Base-by-base conservation (phyloP, 2,888 invertebrate species). In the Hermaeophaga mercurialis region DNA sequence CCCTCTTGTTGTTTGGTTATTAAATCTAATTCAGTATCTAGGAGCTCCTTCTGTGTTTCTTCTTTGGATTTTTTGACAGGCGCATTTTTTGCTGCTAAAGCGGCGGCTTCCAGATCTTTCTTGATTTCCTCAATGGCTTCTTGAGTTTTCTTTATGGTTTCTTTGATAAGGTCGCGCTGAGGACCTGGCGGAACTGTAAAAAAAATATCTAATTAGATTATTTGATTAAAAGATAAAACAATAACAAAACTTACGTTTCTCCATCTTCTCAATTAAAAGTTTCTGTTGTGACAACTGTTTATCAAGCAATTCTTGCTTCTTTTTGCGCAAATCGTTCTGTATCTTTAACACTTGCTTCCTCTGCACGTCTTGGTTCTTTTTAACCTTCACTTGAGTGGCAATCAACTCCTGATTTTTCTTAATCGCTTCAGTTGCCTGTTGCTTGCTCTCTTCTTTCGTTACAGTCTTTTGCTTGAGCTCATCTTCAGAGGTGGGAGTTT, bases 201-300 rank as follows among this genome's bases (percentile, higher is more conserved):
- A 49, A 56, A 56, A n/a, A 22, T 36, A 44, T 79, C 24, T n/a
- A 26, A 46, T 17, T 47, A 15, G 38, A 39, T 3, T 26, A 38
- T 3, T 38, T n/a, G n/a, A 38, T 12, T 12, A 9, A n/a, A n/a
- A n/a, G n/a, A n/a, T n/a, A n/a, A n/a, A n/a, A n/a, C n/a, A 19
- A 33, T 8, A 48, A 24, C 7, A 1, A 15, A 19, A 69, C 73
- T 82, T 79, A 81, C 87, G 86, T 47, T 88, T 86, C 72, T 95
- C 94, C 19, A 94, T 81, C 60, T 89, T 85, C 65, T 90, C 88
- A 56, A 96, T 87, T 17, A 96, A 81, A 48, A 88, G 79, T 72
- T 90, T 89, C 79, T 96, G 93, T 69, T 95, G 91, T 24, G 88
- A 86, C n/a, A 96, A 79, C 74, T 95, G 93, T 59, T 91, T 93